Base-by-base conservation (phyloP, 2,113 vertebrate species). In the Malaclemys terrapin region DNA sequence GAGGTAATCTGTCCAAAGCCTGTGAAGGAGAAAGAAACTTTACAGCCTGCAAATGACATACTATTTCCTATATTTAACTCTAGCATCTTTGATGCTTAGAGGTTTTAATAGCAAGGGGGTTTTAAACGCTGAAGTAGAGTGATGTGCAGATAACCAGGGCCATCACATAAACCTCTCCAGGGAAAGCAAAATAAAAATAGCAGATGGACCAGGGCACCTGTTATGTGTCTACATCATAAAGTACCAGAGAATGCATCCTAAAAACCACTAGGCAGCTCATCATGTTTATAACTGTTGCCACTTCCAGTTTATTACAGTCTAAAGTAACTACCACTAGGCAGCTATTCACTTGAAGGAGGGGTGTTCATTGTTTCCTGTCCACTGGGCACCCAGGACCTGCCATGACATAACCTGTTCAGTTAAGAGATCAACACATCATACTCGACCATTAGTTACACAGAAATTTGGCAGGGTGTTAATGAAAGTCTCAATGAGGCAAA, bases 1-100 rank as follows among this genome's bases (percentile, higher is more conserved):
- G 96, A 17, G 98, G 97, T 2, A 98, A 92, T 69, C 42, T 92
- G 92, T 99, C 99, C 89, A 99, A 90, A 85, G 95, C 96, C 99
- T 99, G 97, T 6, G 17, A 89, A 45, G 82, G 94, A 89, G 0
- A 35, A 65, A 85, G 83, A 84, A 3, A 10, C 1, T 1, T 72
- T 38, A 27, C 50, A 91, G 42, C 47, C 4, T 2, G 88, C 59
- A 49, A 8, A 2, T 85, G 25, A 78, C 1, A 35, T 10, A 35
- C 50, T 6, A 31, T 0, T 8, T 0, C 3, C 0, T 6, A 38
- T 38, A 14, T 16, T 81, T 47, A 29, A 27, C 72, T 35, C 65
- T 13, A 42, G 59, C 52, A 54, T 38, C 50, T 29, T 7, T 5
- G 2, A 2, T 17, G 89, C 0, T 14, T 1, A 2, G 22, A 8